Evolutionary conservation across 2,113 vertebrate genomes (phyloP).

Genomic region (Acinonyx jubatus): DNA sequence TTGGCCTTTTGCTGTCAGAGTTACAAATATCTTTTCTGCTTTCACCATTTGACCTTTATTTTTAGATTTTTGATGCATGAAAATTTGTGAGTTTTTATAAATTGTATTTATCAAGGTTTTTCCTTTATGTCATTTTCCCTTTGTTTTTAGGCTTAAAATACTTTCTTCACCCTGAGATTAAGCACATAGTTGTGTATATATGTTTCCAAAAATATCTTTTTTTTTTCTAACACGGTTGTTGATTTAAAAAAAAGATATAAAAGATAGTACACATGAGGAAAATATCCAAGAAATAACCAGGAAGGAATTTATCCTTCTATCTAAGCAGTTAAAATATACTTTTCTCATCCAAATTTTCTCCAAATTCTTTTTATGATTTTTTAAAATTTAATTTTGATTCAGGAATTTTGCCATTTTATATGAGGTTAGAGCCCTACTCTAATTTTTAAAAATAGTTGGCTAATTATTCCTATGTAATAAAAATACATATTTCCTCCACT

Average conservation of each 20-base stretch:
- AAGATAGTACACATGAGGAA: background rate
- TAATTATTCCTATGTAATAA: background rate
- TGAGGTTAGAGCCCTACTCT: background rate
- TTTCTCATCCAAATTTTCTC: constrained; percentile 1
- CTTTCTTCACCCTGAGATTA: background rate
- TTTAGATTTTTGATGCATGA: background rate
- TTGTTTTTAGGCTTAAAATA: background rate
- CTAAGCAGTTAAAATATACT: background rate
- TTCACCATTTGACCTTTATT: background rate
- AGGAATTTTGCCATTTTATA: background rate
- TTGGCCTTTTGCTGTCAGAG: background rate
- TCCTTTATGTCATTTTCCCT: background rate
- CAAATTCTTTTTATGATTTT: background rate
- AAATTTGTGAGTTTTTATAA: background rate
- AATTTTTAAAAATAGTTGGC: background rate
- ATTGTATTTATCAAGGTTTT: background rate
- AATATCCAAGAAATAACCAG: background rate
- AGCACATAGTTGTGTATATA: background rate
- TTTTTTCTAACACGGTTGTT: background rate
- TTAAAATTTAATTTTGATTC: background rate
- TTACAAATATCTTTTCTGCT: background rate
- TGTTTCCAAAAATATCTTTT: background rate
- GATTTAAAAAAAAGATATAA: background rate
- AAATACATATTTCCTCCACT: background rate
- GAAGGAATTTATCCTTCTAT: background rate